Conservation (phyloP, 2,113 vertebrate genomes). For the Saguinus imperator region DNA sequence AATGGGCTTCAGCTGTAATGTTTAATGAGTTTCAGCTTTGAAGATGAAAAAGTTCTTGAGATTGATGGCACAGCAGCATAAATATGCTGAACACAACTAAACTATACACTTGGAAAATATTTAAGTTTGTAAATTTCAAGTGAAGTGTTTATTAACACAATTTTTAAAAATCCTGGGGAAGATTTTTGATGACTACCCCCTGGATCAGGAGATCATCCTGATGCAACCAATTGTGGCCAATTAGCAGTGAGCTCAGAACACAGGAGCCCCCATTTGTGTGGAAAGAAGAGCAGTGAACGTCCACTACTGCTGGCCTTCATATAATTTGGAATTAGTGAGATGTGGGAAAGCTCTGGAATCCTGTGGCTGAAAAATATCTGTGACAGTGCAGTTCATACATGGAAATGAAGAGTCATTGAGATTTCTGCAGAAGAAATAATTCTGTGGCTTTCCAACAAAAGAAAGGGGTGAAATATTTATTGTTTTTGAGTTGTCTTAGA, state of each 20-base stretch:
- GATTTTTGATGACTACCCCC: background rate
- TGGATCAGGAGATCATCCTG: constrained; percentile 84
- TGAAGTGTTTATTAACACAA: background rate
- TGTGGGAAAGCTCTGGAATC: background rate
- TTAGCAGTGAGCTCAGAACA: background rate
- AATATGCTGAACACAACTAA: background rate
- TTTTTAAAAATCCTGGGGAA: background rate
- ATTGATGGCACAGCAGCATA: background rate
- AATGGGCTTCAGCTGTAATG: background rate
- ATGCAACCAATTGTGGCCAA: constrained; percentile 89
- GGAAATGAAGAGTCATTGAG: background rate
- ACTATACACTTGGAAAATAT: background rate
- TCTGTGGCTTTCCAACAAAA: background rate
- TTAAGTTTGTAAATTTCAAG: background rate
- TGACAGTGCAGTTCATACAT: background rate
- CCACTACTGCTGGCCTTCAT: background rate
- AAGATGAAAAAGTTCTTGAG: background rate
- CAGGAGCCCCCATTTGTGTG: background rate
- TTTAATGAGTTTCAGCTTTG: background rate
- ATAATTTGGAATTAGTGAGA: background rate
- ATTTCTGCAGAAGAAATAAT: constrained; percentile 1
- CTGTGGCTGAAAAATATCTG: background rate
- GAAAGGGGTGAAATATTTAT: background rate
- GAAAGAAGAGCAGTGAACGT: accelerated
- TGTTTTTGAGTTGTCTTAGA: background rate